Evolutionary conservation across 1,140 invertebrate species (phyloP).

Genomic region (Leptestheria dahalacensis): DNA sequence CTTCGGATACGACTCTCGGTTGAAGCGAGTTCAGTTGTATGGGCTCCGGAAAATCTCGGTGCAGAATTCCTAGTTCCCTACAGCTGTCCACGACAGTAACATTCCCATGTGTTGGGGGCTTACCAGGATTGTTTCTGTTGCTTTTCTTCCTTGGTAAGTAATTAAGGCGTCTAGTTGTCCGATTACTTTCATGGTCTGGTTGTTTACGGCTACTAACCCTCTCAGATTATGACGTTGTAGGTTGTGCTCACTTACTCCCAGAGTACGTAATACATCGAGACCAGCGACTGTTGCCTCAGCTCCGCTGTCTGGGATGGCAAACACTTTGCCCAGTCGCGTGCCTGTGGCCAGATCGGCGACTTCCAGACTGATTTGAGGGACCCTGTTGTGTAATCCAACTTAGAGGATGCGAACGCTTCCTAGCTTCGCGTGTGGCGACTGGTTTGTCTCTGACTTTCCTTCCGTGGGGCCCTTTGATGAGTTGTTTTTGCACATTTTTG

Average conservation of each 20-base stretch:
- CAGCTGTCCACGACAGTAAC: slow-evolving; percentile 4
- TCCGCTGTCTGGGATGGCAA: slow-evolving; percentile 6
- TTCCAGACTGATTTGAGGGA: too few relatives aligned
- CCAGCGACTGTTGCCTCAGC: slow-evolving; percentile 10
- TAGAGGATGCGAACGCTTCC: too few relatives aligned
- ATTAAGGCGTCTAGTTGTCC: slow-evolving; percentile 11
- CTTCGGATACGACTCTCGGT: background rate
- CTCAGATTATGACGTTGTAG: background rate
- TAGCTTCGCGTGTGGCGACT: background rate
- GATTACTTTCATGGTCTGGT: slow-evolving; percentile 7
- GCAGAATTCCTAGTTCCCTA: slow-evolving; percentile 10
- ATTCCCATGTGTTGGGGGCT: background rate
- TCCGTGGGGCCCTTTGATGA: background rate
- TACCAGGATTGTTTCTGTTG: background rate
- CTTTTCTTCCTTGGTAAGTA: background rate
- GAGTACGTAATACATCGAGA: background rate
- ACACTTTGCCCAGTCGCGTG: too few relatives aligned
- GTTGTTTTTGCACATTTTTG: background rate
- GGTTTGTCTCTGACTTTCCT: background rate
- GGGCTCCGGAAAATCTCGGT: background rate
- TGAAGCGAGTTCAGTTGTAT: background rate
- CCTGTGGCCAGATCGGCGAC: too few relatives aligned
- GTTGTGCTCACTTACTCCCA: slow-evolving; percentile 1
- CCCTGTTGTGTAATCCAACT: too few relatives aligned
- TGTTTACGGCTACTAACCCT: slow-evolving; percentile 11